phyloP scores from a whole-genome alignment of 2,888 invertebrate genomes.

The Clistopyga incitator region DNA sequence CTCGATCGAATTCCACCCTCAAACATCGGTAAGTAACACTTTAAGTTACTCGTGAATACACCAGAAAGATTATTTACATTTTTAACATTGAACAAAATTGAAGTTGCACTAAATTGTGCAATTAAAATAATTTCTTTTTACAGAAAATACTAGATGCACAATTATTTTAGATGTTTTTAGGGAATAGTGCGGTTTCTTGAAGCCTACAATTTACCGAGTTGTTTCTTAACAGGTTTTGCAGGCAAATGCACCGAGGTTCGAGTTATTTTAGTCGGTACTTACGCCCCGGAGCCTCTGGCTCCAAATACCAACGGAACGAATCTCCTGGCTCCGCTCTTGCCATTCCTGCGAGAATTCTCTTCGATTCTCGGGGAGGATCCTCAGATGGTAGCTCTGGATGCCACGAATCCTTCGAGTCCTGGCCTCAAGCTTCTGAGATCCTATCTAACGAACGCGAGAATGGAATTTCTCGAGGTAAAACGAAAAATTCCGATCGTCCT shows the following conservation, averaged over 20 bases:
- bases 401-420: constrained; percentile 83
- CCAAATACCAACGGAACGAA: constrained; percentile 78
- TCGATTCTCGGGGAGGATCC: constrained; percentile 82
- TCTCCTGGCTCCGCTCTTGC: constrained; percentile 80
- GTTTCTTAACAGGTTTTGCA: constrained; percentile 77
- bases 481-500: constrained; percentile 18
- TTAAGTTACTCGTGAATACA: background rate
- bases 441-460: constrained; percentile 79
- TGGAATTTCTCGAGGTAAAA: constrained; percentile 82
- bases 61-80: too few relatives aligned
- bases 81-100: too few relatives aligned
- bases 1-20: constrained; percentile 88
- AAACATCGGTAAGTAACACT: constrained; percentile 85
- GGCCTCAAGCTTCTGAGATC: constrained; percentile 82
- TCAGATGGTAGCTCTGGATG: constrained; percentile 81
- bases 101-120: too few relatives aligned
- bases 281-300: constrained; percentile 81
- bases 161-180: too few relatives aligned
- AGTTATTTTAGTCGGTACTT: constrained; percentile 82
- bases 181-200: background rate
- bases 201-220: background rate
- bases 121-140: too few relatives aligned
- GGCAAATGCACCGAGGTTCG: constrained; percentile 81
- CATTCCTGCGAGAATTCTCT: constrained; percentile 80
- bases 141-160: too few relatives aligned